These are phyloP conservation scores for Arion vulgaris DNA, from an alignment of 1,140 invertebrate species.

Conservation along the genomic window DNA sequence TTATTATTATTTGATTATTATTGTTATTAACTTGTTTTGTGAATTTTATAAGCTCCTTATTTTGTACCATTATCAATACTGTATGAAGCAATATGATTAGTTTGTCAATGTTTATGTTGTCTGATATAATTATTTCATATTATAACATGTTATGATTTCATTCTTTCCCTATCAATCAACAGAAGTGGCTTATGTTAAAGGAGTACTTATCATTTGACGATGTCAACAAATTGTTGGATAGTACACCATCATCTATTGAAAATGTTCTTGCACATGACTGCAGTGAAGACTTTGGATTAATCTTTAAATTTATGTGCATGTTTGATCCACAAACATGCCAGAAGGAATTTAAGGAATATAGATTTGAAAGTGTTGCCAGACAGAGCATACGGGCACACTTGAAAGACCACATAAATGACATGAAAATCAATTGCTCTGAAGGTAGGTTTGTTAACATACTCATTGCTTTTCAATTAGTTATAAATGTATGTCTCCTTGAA, in stretches of 20 bases:
- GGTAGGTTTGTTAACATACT: neutral
- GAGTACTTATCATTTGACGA: constrained; percentile 18
- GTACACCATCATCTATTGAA: constrained; percentile 10
- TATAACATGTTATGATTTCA: too few relatives aligned
- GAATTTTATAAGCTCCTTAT: too few relatives aligned
- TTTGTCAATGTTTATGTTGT: too few relatives aligned
- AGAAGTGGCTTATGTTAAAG: constrained; percentile 28
- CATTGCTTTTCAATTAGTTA: neutral
- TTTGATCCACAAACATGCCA: constrained; percentile 25
- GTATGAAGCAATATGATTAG: too few relatives aligned
- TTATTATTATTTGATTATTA: too few relatives aligned
- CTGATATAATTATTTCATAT: too few relatives aligned
- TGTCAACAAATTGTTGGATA: constrained; percentile 23
- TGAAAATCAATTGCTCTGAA: neutral
- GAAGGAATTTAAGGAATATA: constrained; percentile 29
- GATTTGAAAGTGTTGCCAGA: constrained; percentile 18
- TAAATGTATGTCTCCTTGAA: neutral
- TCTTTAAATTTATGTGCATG: constrained; percentile 27
- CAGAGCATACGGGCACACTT: constrained; percentile 31
- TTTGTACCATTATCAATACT: too few relatives aligned
- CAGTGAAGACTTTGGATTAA: constrained; percentile 19
- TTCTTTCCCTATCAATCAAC: neutral
- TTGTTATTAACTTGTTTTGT: too few relatives aligned
- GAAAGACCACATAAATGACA: constrained; percentile 15
- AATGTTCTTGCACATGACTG: constrained; percentile 18